These are phyloP conservation scores for Carlito syrichta DNA, from an alignment of 2,113 vertebrate species.

Conservation along the genomic window DNA sequence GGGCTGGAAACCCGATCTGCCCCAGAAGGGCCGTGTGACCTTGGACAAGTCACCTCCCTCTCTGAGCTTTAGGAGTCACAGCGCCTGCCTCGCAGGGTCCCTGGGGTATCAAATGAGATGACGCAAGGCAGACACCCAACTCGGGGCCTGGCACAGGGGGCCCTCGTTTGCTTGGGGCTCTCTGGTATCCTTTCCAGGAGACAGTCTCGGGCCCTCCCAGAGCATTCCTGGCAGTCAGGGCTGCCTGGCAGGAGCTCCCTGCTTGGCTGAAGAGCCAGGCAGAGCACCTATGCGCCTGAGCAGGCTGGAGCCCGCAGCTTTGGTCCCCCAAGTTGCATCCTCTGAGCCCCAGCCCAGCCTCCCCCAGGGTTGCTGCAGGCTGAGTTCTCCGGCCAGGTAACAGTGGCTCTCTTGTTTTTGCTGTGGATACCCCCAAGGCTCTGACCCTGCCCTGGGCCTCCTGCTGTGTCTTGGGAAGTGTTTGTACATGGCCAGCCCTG, in stretches of 20 bases:
- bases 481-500: background rate
- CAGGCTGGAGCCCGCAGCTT: rapidly evolving
- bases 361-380: background rate
- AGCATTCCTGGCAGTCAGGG: background rate
- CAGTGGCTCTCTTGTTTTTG: background rate
- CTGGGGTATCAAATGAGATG: background rate
- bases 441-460: background rate
- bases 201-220: background rate
- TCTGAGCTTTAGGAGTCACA: background rate
- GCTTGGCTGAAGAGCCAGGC: no score
- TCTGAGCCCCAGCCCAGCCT: background rate
- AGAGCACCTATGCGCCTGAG: background rate
- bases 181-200: background rate
- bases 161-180: background rate
- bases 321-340: background rate
- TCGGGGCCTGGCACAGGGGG: background rate
- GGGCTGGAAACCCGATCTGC: background rate
- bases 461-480: background rate
- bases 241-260: background rate
- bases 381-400: background rate
- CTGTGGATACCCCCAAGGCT: background rate
- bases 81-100: background rate
- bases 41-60: background rate
- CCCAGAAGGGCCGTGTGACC: background rate
- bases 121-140: no score